Base-by-base conservation (phyloP, 2,888 invertebrate species). In the Diarsia rubi region DNA sequence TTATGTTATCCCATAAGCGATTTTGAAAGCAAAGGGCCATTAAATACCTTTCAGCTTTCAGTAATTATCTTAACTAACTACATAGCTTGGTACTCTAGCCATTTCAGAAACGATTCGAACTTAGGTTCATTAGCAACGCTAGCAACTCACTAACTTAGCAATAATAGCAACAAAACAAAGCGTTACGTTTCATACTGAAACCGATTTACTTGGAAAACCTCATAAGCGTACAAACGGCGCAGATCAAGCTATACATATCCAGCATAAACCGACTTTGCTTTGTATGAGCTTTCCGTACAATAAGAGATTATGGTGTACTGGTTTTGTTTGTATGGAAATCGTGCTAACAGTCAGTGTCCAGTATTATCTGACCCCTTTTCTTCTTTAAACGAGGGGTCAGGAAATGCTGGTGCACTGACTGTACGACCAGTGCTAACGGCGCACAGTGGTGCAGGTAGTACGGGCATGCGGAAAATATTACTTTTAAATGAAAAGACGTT, bases 121-220 rank as follows among this genome's bases (percentile, higher is more conserved):
- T 49, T 69, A 31, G 24, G 44, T 27, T 54, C 67, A 19, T 70
- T 77, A 65, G 65, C 45, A 77, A 57, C n/a, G 47, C 42, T 19
- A 11, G 31, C 24, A n/a, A n/a, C n/a, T n/a, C n/a, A 3, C 16
- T 42, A 69, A 52, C 49, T 52, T 68, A 70, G 42, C 42, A 59
- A 63, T 68, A 60, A 47, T 49, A 16, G 27, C 59, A 70, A 62
- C 70, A 27, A 66, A 54, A 60, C 57, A 31, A 63, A 79, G 68
- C 52, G 49, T 27, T 52, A 63, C 21, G 47, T 69, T 60, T 67
- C 54, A 59, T 54, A 47, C 66, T 24, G 72, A 85, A 83, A 78
- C 64, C 24, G 80, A 79, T 80, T 69, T 66, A 77, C 76, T 80
- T 64, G 67, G 81, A 78, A 87, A 82, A 81, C 76, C 71, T 86